Percentiles rank a stretch among this genome's conserved stretches.
Evolutionary conservation across 2,888 invertebrate species (phyloP).

Genomic region (Selenia dentaria): DNA sequence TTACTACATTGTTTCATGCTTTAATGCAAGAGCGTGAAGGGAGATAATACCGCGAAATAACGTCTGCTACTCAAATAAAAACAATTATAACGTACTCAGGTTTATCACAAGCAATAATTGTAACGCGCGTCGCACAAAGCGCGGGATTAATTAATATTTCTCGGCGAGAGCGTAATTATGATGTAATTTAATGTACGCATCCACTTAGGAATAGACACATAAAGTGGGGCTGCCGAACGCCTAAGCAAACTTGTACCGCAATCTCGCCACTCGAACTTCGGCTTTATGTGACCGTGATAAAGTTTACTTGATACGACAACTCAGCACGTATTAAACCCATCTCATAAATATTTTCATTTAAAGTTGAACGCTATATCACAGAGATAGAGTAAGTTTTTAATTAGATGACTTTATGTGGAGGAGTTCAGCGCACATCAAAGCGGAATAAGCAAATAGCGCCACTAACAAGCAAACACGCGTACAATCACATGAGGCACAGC

Average conservation of each 20-base stretch:
- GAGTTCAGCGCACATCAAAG: constrained; percentile 13
- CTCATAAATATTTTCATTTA: constrained; percentile 18
- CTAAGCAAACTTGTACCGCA: constrained; percentile 10
- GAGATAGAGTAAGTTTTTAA: constrained; percentile 19
- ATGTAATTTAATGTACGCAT: constrained; percentile 31
- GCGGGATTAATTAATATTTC: constrained; percentile 23
- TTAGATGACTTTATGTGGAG: constrained; percentile 10
- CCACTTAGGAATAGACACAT: constrained; percentile 27
- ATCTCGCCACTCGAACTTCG: constrained; percentile 8
- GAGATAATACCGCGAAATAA: neutral
- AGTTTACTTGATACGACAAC: constrained; percentile 4
- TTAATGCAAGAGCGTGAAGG: too few species aligned
- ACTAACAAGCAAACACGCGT: too few species aligned
- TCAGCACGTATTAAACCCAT: constrained; percentile 12
- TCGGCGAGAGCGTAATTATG: constrained; percentile 23
- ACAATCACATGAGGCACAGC: too few species aligned
- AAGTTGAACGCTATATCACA: constrained; percentile 19
- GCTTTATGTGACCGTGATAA: constrained; percentile 4
- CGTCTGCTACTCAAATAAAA: constrained; percentile 18
- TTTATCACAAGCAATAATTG: constrained; percentile 31
- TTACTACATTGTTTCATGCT: too few species aligned
- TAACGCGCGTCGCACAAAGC: constrained; percentile 28
- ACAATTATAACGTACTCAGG: constrained; percentile 19
- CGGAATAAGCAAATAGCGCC: constrained; percentile 1
- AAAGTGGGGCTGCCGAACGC: constrained; percentile 16